Percentiles rank a stretch among this genome's conserved stretches.
These are phyloP conservation scores for Prolemur simus DNA, from an alignment of 2,113 vertebrate genomes.

Conservation along the genomic window DNA sequence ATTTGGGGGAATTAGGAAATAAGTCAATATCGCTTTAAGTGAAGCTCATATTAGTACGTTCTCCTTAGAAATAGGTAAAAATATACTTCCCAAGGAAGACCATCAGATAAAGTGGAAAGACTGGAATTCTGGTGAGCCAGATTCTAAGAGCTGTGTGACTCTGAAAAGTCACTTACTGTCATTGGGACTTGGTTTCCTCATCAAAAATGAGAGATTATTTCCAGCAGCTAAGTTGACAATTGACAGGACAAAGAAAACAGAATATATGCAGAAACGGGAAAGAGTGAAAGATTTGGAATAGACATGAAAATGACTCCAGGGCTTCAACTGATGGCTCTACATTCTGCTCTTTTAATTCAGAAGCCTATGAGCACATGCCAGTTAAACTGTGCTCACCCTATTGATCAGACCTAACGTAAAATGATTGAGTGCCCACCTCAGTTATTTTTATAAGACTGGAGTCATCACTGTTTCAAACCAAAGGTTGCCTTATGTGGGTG, in stretches of 20 bases:
- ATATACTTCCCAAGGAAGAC: neutral
- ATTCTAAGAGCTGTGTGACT: neutral
- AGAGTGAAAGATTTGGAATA: slow-evolving; percentile 39
- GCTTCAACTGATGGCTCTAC: neutral
- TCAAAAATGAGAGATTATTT: slow-evolving; percentile 16
- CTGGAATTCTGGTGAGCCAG: neutral
- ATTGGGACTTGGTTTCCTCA: neutral
- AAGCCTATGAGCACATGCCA: neutral
- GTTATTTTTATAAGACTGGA: slow-evolving; percentile 28
- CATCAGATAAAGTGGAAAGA: neutral
- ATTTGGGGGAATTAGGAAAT: neutral
- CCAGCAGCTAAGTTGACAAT: neutral
- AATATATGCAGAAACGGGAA: neutral
- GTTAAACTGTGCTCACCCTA: neutral
- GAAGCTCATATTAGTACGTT: neutral
- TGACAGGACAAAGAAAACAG: slow-evolving; percentile 12
- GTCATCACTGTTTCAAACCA: neutral
- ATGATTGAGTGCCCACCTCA: neutral
- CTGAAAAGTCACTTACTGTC: neutral
- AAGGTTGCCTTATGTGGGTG: neutral
- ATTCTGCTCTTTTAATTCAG: neutral
- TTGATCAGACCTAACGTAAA: neutral
- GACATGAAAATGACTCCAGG: neutral
- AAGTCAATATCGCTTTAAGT: neutral
- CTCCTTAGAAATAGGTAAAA: slow-evolving; percentile 32